Evolutionary conservation across 2,797 vertebrate species (phyloP).

Genomic region (Pterois miles): DNA sequence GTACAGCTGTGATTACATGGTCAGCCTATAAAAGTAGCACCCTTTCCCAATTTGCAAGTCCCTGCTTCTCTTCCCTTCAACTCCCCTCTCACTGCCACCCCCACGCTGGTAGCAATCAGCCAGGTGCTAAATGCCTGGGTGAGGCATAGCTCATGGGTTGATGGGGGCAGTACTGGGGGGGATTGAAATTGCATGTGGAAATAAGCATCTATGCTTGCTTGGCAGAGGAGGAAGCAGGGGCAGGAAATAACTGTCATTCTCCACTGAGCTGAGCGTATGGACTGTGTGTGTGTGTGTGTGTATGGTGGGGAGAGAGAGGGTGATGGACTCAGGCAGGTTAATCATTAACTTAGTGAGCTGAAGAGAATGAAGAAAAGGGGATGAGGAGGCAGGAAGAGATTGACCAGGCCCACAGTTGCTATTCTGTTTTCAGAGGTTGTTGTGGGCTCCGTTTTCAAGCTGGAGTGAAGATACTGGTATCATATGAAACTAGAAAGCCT

Average conservation of each 20-base stretch:
- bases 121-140: constrained; percentile 84
- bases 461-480: no score
- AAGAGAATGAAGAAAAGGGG: constrained; percentile 48
- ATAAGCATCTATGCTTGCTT: constrained; percentile 82
- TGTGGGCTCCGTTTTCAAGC: no score
- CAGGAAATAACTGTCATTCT: constrained; percentile 86
- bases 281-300: not conserved
- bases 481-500: no score
- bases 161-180: constrained; percentile 25
- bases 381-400: not conserved
- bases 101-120: constrained; percentile 79
- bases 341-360: constrained; percentile 77
- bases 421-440: no score
- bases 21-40: constrained; percentile 61
- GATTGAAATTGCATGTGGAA: constrained; percentile 75
- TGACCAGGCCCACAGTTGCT: no score
- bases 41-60: constrained; percentile 64
- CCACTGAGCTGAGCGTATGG: constrained; percentile 58
- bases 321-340: constrained; percentile 73
- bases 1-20: constrained; percentile 63
- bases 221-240: constrained; percentile 79
- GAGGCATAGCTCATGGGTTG: constrained; percentile 69
- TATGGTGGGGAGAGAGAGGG: constrained; percentile 25
- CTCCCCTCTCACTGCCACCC: constrained; percentile 52
- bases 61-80: constrained; percentile 43